Evolutionary conservation across 2,797 vertebrate species (phyloP).

Genomic region (Centroberyx gerrardi): DNA sequence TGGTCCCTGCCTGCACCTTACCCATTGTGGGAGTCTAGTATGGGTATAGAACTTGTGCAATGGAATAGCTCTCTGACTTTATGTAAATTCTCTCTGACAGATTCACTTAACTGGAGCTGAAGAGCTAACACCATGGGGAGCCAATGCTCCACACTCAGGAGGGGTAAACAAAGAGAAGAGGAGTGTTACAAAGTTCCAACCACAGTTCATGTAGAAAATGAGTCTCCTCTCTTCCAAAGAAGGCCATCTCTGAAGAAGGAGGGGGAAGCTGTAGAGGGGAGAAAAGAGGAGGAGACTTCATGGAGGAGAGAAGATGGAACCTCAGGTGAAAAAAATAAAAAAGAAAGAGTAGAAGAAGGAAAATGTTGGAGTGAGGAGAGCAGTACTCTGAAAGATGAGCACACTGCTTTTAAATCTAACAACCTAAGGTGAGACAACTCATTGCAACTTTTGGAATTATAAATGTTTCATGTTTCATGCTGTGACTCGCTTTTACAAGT

Average conservation of each 20-base stretch:
- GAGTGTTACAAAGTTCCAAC: background rate
- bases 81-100: slow-evolving; percentile 15
- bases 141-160: background rate
- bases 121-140: slow-evolving; percentile 14
- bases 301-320: background rate
- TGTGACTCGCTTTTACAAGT: background rate
- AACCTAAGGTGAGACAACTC: slow-evolving; percentile 5
- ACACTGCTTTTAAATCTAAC: background rate
- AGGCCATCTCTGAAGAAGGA: background rate
- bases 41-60: background rate
- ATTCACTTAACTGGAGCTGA: background rate
- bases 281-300: background rate
- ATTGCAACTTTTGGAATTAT: background rate
- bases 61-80: background rate
- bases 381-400: background rate
- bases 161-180: background rate
- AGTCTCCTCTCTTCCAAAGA: background rate
- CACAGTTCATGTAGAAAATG: background rate
- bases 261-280: rapidly evolving
- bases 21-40: too few species aligned
- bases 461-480: background rate
- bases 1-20: too few species aligned
- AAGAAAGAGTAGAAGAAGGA: too few species aligned
- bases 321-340: background rate
- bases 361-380: background rate